phyloP scores from a whole-genome alignment of 2,888 invertebrate species.

The Ctena decussata region DNA sequence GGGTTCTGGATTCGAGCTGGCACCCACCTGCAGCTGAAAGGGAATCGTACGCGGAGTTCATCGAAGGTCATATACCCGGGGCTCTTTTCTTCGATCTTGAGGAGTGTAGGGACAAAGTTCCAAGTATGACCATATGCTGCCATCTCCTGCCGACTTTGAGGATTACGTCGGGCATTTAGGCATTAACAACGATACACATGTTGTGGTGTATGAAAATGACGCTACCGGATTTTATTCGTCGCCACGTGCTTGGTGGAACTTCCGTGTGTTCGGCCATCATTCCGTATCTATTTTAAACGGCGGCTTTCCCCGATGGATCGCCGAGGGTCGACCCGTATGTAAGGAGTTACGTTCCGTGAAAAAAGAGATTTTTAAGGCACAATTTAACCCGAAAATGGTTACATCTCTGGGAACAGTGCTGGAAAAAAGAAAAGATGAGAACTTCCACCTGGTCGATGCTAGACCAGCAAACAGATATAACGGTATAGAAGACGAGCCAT shows the following conservation, averaged over 20 bases:
- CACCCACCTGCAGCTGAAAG: slow-evolving; percentile 75
- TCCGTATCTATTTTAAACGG: slow-evolving; percentile 79
- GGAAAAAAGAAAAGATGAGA: slow-evolving; percentile 64
- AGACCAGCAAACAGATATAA: slow-evolving; percentile 77
- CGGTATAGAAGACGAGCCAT: slow-evolving; percentile 80
- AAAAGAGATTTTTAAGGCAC: slow-evolving; percentile 64
- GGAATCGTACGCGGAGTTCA: slow-evolving; percentile 72
- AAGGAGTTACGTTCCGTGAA: slow-evolving; percentile 21
- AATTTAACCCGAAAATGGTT: slow-evolving; percentile 62
- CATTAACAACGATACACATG: slow-evolving; percentile 75
- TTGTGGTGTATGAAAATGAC: slow-evolving; percentile 81
- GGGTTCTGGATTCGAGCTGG: slow-evolving; percentile 78
- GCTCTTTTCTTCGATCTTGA: slow-evolving; percentile 83
- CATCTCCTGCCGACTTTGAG: slow-evolving; percentile 72
- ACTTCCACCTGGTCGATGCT: slow-evolving; percentile 77
- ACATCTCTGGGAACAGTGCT: slow-evolving; percentile 77
- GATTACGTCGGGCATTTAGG: slow-evolving; percentile 78
- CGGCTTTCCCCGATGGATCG: slow-evolving; percentile 76
- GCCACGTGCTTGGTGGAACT: slow-evolving; percentile 81
- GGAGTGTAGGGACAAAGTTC: slow-evolving; percentile 76
- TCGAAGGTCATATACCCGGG: slow-evolving; percentile 78
- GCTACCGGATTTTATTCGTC: slow-evolving; percentile 75
- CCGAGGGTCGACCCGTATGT: slow-evolving; percentile 58
- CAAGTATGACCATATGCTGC: slow-evolving; percentile 75
- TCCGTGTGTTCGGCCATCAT: slow-evolving; percentile 79